Evolutionary conservation across 2,888 invertebrate species (phyloP), one percentile per base, ranked within the genome.

Genomic region (Drosophila neotestacea): DNA sequence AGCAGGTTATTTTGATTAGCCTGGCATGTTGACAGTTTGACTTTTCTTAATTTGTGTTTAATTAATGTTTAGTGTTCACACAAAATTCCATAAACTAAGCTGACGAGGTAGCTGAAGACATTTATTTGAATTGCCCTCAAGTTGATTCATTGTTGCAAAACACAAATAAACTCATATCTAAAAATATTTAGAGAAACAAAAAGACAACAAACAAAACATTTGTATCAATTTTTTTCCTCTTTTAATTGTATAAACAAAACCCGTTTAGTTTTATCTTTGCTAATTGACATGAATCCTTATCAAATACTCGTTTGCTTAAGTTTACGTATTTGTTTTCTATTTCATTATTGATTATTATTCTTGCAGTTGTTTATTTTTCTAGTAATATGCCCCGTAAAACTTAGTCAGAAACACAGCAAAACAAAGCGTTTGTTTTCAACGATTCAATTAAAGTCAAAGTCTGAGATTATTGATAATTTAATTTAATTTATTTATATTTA

Each of bases 21-120:
- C 63, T 58, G 60, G 66, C 73, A 69, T 70, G 84, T 77, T 84
- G 84, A 84, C 84, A 82, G 87, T 84, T 84, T 82, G 80, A 85
- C 80, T 82, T 66, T 63, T 60, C 70, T 70, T 74, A 82, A 84
- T 82, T 84, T 82, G 78, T 70, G 70, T 71, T 81, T 86, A 80
- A 80, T 84, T 84, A 82, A 80, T 76, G 81, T 38, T 69, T 56
- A 50, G 50, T 61, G 56, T 61, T 56, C 58, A 16, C 60, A 77
- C 73, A 52, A 69, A 77, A 76, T 76, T 76, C 77, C 77, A 65
- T 51, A 59, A 51, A 48, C 52, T 13, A 60, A 36, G 32, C 27
- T 59, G 22, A 60, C 55, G 55, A 44, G 38, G 52, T 10, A 52
- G 32, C 28, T 10, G 22, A 16, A 51, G 9, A 28, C 16, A 38